phyloP scores from a whole-genome alignment of 35 echinoderm and acorn worm genomes.

The Amphiura filiformis region DNA sequence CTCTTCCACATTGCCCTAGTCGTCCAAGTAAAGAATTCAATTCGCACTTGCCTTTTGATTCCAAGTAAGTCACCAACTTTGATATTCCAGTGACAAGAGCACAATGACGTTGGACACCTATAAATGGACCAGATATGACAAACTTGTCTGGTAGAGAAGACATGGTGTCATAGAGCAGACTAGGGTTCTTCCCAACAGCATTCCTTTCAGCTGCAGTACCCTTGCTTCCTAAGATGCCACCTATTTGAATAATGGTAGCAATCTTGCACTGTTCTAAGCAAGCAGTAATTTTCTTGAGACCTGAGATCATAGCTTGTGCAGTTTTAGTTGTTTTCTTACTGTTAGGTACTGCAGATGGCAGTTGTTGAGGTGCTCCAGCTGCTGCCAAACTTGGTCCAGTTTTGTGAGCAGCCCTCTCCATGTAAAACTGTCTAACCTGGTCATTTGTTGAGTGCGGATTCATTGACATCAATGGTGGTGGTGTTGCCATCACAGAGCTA shows the following conservation, averaged over 20 bases:
- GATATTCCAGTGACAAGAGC: not conserved
- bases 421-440: no score
- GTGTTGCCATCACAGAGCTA: not conserved
- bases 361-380: not conserved
- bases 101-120: not conserved
- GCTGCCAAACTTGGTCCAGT: no score
- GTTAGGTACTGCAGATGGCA: not conserved
- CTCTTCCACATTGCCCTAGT: not conserved
- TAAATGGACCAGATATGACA: not conserved
- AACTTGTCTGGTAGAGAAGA: not conserved
- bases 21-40: not conserved
- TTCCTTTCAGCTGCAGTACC: not conserved
- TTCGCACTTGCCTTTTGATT: not conserved
- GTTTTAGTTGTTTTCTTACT: not conserved
- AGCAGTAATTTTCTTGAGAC: not conserved
- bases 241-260: not conserved
- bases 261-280: not conserved
- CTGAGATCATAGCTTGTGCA: not conserved
- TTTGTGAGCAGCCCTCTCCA: no score
- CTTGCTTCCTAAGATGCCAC: not conserved
- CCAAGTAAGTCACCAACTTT: not conserved
- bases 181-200: not conserved
- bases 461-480: no score
- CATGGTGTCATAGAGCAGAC: not conserved
- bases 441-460: no score